Percentiles rank a stretch among this genome's conserved stretches.
Evolutionary conservation across 2,888 invertebrate genomes (phyloP).

Genomic region (Conchocele bisecta): DNA sequence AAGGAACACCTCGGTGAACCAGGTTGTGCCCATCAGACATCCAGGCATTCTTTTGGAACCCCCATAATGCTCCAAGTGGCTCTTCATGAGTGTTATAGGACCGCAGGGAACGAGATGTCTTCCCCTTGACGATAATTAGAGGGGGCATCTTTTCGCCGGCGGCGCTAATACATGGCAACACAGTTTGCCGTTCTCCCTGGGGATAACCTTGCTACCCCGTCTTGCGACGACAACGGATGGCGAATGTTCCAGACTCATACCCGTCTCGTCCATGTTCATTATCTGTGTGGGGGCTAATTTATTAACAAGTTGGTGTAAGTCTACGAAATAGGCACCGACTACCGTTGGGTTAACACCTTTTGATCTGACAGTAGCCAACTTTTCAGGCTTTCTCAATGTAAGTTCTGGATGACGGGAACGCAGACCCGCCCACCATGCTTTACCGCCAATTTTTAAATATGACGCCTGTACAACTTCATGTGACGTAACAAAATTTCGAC

Average conservation of each 20-base stretch:
- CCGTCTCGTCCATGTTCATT: constrained; percentile 48
- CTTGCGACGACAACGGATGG: constrained; percentile 28
- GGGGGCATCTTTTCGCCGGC: constrained; percentile 39
- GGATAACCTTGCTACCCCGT: constrained; percentile 8
- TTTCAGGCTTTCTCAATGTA: constrained; percentile 3
- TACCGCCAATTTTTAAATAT: not conserved
- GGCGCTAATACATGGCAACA: constrained; percentile 41
- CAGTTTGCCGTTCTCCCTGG: constrained; percentile 24
- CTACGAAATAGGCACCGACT: constrained; percentile 11
- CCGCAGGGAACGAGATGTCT: too few species aligned
- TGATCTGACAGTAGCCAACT: not conserved
- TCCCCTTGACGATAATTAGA: constrained; percentile 25
- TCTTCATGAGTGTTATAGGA: constrained; percentile 12
- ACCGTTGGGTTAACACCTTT: constrained; percentile 4
- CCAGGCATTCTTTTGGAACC: constrained; percentile 11
- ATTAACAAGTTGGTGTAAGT: too few species aligned
- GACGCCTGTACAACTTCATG: too few species aligned
- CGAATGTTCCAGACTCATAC: constrained; percentile 19
- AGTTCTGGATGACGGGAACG: constrained; percentile 6
- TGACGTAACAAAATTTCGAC: too few species aligned
- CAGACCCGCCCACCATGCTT: constrained; percentile 6
- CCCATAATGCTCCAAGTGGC: constrained; percentile 1
- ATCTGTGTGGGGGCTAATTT: constrained; percentile 1
- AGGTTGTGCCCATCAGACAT: constrained; percentile 10
- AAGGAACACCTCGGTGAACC: constrained; percentile 1